Conservation (phyloP, 2,797 vertebrate genomes). For the Enoplosus armatus region DNA sequence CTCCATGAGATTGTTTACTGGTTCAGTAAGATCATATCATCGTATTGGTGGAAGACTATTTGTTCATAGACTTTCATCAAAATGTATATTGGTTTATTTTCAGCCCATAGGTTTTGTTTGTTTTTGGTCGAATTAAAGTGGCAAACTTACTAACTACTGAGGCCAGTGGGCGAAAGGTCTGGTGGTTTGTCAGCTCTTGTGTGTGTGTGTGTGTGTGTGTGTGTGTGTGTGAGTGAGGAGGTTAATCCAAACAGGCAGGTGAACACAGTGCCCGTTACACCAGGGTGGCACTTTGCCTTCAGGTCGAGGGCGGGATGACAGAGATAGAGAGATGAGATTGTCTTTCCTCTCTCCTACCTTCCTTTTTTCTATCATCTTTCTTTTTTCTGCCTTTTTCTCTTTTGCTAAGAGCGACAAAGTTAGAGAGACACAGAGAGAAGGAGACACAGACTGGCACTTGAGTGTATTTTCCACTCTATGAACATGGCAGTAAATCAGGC, state of each 20-base stretch:
- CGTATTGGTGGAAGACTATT: not conserved
- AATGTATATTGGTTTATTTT: not conserved
- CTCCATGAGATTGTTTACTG: not conserved
- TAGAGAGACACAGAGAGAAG: not conserved
- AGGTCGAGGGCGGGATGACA: conserved; percentile 31
- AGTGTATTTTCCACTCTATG: conserved; percentile 56
- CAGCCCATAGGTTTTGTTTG: not conserved
- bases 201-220: not conserved
- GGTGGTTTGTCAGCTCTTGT: conserved; percentile 5
- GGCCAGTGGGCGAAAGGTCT: not conserved
- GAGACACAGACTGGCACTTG: conserved; percentile 32
- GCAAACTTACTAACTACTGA: not conserved
- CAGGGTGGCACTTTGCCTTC: conserved; percentile 33
- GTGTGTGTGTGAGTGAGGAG: conserved; percentile 2
- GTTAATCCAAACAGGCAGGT: conserved; percentile 54
- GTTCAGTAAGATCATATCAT: not conserved
- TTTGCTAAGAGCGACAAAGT: conserved; percentile 31
- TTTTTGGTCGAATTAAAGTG: conserved; percentile 1
- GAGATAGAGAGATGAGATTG: conserved; percentile 20
- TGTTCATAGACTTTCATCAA: not conserved
- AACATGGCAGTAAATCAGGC: conserved; percentile 50
- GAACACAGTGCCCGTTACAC: conserved; percentile 49
- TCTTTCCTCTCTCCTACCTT: not conserved
- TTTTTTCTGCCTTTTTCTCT: conserved; percentile 15
- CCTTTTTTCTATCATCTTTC: not conserved